Percentiles rank a stretch among this genome's conserved stretches.
Conservation (phyloP, 2,113 vertebrate species). For the Pyxicephalus adspersus region DNA sequence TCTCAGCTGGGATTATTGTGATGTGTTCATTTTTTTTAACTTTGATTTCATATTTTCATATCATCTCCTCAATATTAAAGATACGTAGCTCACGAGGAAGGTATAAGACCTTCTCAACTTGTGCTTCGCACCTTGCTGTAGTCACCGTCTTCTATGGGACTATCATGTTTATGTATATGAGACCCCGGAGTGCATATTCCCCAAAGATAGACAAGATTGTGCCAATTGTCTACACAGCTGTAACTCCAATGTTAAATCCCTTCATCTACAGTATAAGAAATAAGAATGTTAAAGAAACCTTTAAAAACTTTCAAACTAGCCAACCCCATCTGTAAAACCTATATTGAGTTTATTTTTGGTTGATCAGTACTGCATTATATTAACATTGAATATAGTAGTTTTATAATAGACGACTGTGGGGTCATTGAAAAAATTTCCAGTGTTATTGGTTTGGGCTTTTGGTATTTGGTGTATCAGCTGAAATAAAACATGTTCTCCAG, state of each 20-base stretch:
- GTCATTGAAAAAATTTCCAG: no score
- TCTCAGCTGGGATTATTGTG: conserved; percentile 52
- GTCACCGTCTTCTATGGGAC: conserved; percentile 26
- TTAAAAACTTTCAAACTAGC: background rate
- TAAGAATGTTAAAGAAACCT: background rate
- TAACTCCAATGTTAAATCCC: conserved; percentile 8
- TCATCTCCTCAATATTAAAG: conserved; percentile 18
- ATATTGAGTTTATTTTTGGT: no score
- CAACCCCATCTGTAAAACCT: no score
- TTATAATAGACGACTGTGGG: no score
- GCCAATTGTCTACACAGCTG: conserved; percentile 21
- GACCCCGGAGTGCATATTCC: background rate
- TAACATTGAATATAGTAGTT: no score
- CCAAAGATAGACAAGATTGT: background rate
- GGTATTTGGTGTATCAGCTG: no score
- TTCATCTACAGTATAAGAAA: conserved; percentile 27
- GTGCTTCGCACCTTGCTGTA: conserved; percentile 16
- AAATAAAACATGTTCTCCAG: no score
- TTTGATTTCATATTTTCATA: conserved; percentile 1
- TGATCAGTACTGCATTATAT: no score
- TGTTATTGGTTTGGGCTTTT: no score
- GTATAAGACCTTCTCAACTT: conserved; percentile 49
- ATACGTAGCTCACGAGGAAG: background rate
- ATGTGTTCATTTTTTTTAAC: background rate
- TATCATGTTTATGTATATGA: conserved; percentile 15